Evolutionary conservation across 2,888 invertebrate species (phyloP).

Genomic region (Phengaris alcon): DNA sequence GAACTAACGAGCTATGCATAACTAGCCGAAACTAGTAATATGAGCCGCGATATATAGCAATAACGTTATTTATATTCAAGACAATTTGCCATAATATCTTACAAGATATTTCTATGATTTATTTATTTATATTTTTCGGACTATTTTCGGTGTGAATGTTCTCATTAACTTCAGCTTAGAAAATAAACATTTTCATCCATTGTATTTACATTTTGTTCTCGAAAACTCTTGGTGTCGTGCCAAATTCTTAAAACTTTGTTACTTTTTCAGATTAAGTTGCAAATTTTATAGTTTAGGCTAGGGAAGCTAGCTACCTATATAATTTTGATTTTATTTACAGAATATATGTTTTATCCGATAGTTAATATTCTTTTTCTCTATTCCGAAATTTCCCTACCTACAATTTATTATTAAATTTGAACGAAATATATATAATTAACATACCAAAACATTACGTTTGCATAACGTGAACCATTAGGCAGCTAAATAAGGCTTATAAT

Average conservation of each 20-base stretch:
- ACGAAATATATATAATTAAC: too few species aligned
- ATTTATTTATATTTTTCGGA: background rate
- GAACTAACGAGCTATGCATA: background rate
- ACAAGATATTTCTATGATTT: background rate
- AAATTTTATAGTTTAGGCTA: background rate
- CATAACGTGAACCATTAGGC: too few species aligned
- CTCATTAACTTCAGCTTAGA: background rate
- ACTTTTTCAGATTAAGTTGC: constrained; percentile 5
- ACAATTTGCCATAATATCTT: background rate
- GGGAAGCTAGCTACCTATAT: background rate
- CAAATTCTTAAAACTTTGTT: background rate
- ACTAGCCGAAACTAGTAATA: background rate
- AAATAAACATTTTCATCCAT: background rate
- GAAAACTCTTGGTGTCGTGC: background rate
- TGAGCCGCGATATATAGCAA: background rate
- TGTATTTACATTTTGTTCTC: background rate
- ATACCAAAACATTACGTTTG: too few species aligned
- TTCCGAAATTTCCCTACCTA: background rate
- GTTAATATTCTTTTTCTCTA: background rate
- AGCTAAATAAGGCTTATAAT: background rate
- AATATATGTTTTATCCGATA: background rate
- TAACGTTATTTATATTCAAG: constrained; percentile 5
- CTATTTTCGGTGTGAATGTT: background rate
- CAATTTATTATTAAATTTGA: too few species aligned
- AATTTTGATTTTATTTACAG: background rate